Conservation (phyloP, 1,140 invertebrate genomes). For the Philotrypesis tridentata region DNA sequence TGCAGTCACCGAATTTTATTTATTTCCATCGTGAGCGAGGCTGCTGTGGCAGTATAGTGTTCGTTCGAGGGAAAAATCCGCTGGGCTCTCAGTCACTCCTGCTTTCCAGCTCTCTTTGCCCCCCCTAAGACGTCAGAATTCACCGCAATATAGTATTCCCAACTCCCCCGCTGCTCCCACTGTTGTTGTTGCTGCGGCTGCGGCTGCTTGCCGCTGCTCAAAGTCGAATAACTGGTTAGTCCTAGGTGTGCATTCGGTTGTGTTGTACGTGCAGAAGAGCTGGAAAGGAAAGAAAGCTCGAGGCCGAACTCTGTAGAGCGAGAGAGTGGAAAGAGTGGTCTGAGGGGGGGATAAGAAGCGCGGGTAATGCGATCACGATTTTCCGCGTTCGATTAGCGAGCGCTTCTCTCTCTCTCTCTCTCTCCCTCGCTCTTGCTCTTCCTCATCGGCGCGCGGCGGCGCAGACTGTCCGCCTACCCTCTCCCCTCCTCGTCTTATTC, state of each 20-base stretch:
- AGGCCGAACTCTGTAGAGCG: not conserved
- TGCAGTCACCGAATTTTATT: slow-evolving; percentile 62
- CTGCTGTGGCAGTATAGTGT: slow-evolving; percentile 15
- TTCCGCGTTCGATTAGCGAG: slow-evolving; percentile 66
- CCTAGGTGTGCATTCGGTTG: not conserved
- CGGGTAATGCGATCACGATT: slow-evolving; percentile 61
- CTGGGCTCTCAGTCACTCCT: slow-evolving; percentile 52
- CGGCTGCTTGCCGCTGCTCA: not conserved
- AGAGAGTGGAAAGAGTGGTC: not conserved
- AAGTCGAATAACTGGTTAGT: not conserved
- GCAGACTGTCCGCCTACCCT: slow-evolving; percentile 20
- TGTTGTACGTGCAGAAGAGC: not conserved
- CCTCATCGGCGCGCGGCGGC: slow-evolving; percentile 24
- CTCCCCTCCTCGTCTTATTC: not conserved
- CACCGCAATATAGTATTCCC: slow-evolving; percentile 18
- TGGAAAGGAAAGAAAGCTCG: not conserved
- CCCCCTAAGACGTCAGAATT: not conserved
- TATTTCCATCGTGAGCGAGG: slow-evolving; percentile 57
- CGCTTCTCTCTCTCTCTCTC: slow-evolving; percentile 52
- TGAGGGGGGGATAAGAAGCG: slow-evolving; percentile 42
- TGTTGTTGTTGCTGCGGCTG: too few relatives aligned
- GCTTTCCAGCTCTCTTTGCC: not conserved
- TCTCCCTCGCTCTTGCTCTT: not conserved
- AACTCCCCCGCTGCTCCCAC: too few relatives aligned
- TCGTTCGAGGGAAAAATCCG: slow-evolving; percentile 56